These are phyloP conservation scores for Mesorhabditis sp. DNA, from an alignment of 2,888 invertebrate species.

Conservation along the genomic window DNA sequence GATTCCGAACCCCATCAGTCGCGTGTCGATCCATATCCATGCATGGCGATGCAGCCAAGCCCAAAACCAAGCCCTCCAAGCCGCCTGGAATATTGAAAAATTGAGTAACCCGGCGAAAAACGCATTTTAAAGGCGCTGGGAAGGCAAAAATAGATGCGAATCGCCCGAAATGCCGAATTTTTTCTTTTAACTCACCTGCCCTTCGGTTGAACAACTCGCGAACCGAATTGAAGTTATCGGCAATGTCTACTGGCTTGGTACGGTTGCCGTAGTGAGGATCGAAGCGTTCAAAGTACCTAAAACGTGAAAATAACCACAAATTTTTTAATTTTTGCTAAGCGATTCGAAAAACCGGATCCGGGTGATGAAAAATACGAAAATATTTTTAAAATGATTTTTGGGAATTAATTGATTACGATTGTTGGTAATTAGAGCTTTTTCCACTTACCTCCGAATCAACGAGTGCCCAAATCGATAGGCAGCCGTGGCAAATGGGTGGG, in stretches of 20 bases:
- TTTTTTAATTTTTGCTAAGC: neutral
- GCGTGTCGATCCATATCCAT: conserved; percentile 55
- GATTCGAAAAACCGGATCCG: no score
- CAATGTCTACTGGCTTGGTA: conserved; percentile 61
- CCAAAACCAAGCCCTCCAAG: conserved; percentile 51
- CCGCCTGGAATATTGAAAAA: conserved; percentile 36
- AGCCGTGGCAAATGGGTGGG: conserved; percentile 85
- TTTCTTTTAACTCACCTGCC: conserved; percentile 11
- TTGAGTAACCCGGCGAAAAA: conserved; percentile 11
- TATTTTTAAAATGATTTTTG: no score
- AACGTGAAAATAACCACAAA: neutral
- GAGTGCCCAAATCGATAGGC: conserved; percentile 79
- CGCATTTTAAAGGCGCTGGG: neutral
- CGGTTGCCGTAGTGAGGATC: conserved; percentile 29
- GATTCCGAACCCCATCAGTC: conserved; percentile 31
- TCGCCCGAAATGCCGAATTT: neutral
- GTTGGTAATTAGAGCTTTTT: neutral
- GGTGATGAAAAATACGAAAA: no score
- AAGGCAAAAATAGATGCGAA: neutral
- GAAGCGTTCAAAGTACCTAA: conserved; percentile 36
- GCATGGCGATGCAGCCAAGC: conserved; percentile 45
- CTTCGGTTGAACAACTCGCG: conserved; percentile 69
- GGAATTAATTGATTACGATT: no score
- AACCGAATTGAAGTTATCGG: conserved; percentile 86
- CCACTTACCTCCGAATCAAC: conserved; percentile 21